A percentile compares a stretch with the other conserved stretches of the same genome.
Evolutionary conservation across 2,797 vertebrate genomes (phyloP).

Genomic region (Sebastes hubbsi): DNA sequence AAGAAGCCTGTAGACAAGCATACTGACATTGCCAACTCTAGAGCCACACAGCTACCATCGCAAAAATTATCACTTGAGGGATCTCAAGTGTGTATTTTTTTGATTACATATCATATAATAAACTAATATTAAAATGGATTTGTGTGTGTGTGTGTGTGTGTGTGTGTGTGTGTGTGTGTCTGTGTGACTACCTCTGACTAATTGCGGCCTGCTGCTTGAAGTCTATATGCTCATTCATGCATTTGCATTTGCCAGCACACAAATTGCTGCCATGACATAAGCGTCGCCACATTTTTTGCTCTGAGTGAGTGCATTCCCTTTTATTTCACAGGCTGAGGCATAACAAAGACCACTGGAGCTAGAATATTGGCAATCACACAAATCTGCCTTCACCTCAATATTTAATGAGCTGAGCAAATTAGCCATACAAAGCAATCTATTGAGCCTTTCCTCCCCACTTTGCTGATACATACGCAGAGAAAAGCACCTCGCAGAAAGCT

Average conservation of each 20-base stretch:
- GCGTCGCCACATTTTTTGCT: neutral
- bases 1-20: neutral
- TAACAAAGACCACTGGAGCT: constrained; percentile 72
- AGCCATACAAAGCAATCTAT: constrained; percentile 80
- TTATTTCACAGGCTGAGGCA: constrained; percentile 66
- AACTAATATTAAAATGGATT: neutral
- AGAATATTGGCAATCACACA: constrained; percentile 80
- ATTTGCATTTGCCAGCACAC: constrained; percentile 25
- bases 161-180: neutral
- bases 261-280: constrained; percentile 41
- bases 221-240: constrained; percentile 11
- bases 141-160: neutral
- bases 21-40: neutral
- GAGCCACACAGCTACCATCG: neutral
- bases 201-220: neutral
- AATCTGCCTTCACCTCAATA: constrained; percentile 82
- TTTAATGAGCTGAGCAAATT: constrained; percentile 85
- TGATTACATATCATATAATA: neutral
- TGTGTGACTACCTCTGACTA: neutral
- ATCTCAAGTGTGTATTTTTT: neutral
- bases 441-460: constrained; percentile 72
- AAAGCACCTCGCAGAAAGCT: constrained; percentile 53
- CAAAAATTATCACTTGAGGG: neutral
- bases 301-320: constrained; percentile 34
- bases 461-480: constrained; percentile 58